Base-by-base conservation (phyloP, 2,888 invertebrate species). In the Heliconius erato region DNA sequence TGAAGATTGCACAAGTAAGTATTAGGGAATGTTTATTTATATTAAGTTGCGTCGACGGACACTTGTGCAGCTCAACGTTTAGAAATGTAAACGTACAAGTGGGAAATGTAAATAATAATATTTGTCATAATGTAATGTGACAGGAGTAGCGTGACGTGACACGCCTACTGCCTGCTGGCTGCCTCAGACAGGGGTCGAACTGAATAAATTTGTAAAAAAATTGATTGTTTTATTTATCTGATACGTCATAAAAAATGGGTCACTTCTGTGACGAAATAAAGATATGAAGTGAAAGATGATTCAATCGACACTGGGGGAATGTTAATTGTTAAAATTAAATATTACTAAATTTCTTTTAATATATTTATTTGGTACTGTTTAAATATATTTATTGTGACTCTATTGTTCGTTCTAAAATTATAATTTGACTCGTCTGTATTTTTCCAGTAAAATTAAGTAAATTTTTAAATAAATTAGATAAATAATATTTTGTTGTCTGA, bases 171-270 rank as follows among this genome's bases (percentile, higher is more conserved):
- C 44, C 68, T 68, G 44, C 78, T 44, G 44, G 44, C 78, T 44
- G 44, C 44, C 32, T 32, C 67, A 78, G 67, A 49, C 68, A 67
- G 78, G 44, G 19, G 32, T 32, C 28, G 78, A 78, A 78, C 78
- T 68, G 67, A 78, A 78, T 78, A 78, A 78, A 78, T 78, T 68
- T 78, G 7, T 40, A n/a, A n/a, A 78, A 78, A 49, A 76, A 76
- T 3, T 2, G 6, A 35, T 76, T 76, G 32, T 32, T 76, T 67
- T 67, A 67, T 78, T 67, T 49, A 67, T 67, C 65, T 23, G 12
- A 19, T 26, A 19, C 40, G 23, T 23, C 6, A 59, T 59, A 6
- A 7, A 5, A 59, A 85, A 86, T 84, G 85, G 86, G 86, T 85
- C 85, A 54, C 19, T 54, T 49, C 3, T 14, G 12, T 49, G 49